Evolutionary conservation across 2,113 vertebrate species (phyloP), one percentile per base, ranked within the genome.

Genomic region (Zosterops pallidus): DNA sequence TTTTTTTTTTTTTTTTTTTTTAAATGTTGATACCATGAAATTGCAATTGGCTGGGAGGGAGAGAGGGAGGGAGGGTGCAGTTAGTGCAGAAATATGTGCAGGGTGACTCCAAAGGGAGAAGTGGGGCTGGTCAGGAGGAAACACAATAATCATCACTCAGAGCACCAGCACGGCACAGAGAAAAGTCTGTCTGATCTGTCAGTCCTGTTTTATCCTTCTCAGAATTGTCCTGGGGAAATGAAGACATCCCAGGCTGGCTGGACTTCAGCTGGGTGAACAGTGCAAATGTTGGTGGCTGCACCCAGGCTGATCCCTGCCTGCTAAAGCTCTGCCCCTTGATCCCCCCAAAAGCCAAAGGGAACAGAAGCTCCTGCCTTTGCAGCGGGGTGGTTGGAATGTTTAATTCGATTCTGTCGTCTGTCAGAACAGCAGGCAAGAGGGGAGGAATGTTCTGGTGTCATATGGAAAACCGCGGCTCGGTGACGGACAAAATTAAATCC

Each of bases 401-500:
- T 90, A 81, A 93, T 82, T 94, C 76, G 81, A 75, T 95, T 92
- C 94, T 86, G 88, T 95, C 76, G 80, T 94, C 94, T 95, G 94
- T 96, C 95, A 93, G 96, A 96, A 90, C 93, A 95, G 96, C 95
- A 97, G 93, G 90, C 86, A 41, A 41, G 86, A 91, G 83, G 84
- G 91, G 83, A 97, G 94, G 90, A 95, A 97, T 97, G 92, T 46
- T 22, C 31, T 90, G 94, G 94, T 96, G 95, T 97, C 94, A 94
- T 88, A 92, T 96, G 95, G 95, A 96, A 96, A 96, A 92, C 93
- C 94, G 60, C 12, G 65, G 93, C 55, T 71, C 50, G 93, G 78
- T 94, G 92, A 96, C 76, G 93, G 94, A 97, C 94, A 90, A 89
- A 96, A 96, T 97, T 96, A 96, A 96, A 97, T 94, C 95, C 93